Conservation (phyloP, 2,113 vertebrate species). For the Hippocampus comes region DNA sequence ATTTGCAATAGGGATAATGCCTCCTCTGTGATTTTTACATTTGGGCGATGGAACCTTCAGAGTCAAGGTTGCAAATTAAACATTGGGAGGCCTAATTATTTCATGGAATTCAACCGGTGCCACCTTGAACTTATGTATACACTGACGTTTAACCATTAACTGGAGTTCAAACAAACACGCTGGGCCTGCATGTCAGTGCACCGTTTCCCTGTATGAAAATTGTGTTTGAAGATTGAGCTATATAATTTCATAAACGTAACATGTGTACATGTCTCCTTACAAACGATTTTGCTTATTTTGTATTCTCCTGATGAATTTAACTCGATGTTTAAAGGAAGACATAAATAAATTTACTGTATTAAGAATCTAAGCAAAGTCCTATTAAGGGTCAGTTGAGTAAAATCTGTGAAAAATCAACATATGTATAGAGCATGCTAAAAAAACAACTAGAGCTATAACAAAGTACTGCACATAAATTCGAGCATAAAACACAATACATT, state of each 20-base stretch:
- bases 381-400: too few relatives aligned
- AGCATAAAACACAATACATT: too few relatives aligned
- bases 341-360: too few relatives aligned
- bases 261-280: neutral
- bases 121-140: neutral
- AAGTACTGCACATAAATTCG: too few relatives aligned
- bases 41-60: slow-evolving; percentile 4
- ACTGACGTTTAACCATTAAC: slow-evolving; percentile 44
- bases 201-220: neutral
- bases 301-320: too few relatives aligned
- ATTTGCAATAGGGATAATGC: slow-evolving; percentile 21
- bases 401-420: too few relatives aligned
- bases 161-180: slow-evolving; percentile 33
- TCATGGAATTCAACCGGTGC: slow-evolving; percentile 19
- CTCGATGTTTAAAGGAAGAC: too few relatives aligned
- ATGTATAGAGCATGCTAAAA: too few relatives aligned
- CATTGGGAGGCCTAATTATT: slow-evolving; percentile 10
- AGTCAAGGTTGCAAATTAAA: slow-evolving; percentile 24
- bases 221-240: neutral
- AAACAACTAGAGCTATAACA: too few relatives aligned
- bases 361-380: too few relatives aligned
- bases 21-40: slow-evolving; percentile 17
- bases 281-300: too few relatives aligned
- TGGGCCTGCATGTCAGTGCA: neutral
- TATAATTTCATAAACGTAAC: neutral